These are phyloP conservation scores for Calameuta idolon DNA, from an alignment of 2,888 invertebrate genomes.

Conservation along the genomic window DNA sequence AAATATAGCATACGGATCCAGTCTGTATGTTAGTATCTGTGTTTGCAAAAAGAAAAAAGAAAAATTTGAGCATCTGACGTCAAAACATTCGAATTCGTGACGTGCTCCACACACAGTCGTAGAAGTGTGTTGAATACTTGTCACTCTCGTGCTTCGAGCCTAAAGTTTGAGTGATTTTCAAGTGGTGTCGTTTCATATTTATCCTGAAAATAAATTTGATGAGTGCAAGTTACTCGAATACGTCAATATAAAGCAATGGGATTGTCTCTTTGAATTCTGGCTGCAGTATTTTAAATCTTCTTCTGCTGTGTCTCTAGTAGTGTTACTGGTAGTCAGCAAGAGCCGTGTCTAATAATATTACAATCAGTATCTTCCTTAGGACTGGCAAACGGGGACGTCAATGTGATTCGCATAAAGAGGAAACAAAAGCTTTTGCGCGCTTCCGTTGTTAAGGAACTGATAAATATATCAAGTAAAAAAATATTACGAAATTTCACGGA, in stretches of 20 bases:
- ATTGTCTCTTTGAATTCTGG: background rate
- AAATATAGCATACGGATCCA: background rate
- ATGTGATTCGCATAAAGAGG: background rate
- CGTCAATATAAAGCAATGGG: background rate
- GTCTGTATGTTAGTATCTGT: background rate
- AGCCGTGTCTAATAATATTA: background rate
- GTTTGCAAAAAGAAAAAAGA: background rate
- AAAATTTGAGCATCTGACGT: background rate
- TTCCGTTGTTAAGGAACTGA: background rate
- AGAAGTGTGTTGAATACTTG: background rate
- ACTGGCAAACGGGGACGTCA: background rate
- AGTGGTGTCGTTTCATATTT: background rate
- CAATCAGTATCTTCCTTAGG: background rate
- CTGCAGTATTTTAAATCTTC: background rate
- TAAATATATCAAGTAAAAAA: background rate
- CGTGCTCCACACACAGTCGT: background rate
- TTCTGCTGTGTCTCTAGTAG: background rate
- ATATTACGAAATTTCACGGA: background rate
- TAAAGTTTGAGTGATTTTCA: background rate
- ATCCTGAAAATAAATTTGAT: background rate
- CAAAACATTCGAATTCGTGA: background rate
- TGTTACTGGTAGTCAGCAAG: background rate
- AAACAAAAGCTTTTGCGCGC: background rate
- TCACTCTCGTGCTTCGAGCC: background rate
- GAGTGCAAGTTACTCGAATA: background rate